A percentile compares a stretch with the other conserved stretches of the same genome.
phyloP scores from a whole-genome alignment of 1,140 invertebrate genomes.

The Micrasema longulum region DNA sequence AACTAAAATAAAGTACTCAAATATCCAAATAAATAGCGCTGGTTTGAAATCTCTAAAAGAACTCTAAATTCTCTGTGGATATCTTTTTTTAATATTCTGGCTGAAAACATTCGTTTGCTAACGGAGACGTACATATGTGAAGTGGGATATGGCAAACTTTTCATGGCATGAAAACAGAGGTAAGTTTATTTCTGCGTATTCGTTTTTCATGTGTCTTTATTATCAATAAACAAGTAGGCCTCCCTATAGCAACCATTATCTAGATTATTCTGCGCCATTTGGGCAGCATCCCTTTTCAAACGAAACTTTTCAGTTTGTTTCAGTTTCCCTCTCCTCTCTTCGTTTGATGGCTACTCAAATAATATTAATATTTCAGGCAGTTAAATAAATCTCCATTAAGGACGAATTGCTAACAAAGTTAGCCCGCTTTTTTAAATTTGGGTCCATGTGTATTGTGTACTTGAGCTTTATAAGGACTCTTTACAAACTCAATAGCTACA shows the following conservation, averaged over 20 bases:
- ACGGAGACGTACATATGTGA: constrained; percentile 9
- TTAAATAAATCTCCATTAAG: constrained; percentile 25
- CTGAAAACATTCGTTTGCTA: constrained; percentile 28
- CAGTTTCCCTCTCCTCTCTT: background rate
- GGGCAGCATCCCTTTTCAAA: constrained; percentile 29
- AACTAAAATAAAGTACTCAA: constrained; percentile 4
- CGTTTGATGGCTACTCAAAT: constrained; percentile 34
- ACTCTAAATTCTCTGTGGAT: background rate
- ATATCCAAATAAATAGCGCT: constrained; percentile 5
- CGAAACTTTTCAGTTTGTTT: constrained; percentile 32
- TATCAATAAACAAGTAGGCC: constrained; percentile 40
- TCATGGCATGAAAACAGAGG: background rate
- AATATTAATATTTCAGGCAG: constrained; percentile 29
- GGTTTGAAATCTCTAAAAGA: constrained; percentile 15
- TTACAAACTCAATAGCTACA: too few relatives aligned
- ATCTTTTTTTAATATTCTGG: constrained; percentile 30
- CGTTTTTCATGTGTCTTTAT: constrained; percentile 37
- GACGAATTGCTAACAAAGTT: background rate
- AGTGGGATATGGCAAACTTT: constrained; percentile 12
- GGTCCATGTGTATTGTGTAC: too few relatives aligned
- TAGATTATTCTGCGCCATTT: constrained; percentile 39
- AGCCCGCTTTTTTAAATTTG: too few relatives aligned
- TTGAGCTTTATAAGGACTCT: too few relatives aligned
- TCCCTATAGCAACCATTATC: constrained; percentile 35
- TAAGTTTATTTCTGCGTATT: constrained; percentile 28